phyloP scores from a whole-genome alignment of 2,113 vertebrate genomes.

The Microcebus lehilahytsara region DNA sequence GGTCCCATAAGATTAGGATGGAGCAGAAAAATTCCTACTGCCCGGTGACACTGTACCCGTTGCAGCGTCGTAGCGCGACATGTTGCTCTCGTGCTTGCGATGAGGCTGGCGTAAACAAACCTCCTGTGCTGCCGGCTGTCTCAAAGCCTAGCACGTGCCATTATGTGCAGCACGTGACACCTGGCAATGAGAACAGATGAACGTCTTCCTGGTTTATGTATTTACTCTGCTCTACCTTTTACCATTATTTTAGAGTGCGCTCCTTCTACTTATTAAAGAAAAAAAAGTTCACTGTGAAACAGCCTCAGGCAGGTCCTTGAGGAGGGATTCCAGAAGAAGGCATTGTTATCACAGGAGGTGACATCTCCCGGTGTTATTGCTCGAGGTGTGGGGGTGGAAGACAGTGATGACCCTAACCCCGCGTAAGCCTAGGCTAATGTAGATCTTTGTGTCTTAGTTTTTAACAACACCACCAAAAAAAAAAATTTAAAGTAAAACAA shows the following conservation, averaged over 20 bases:
- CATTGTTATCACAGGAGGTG: background rate
- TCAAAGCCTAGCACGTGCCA: background rate
- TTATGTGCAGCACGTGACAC: background rate
- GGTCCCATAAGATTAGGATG: background rate
- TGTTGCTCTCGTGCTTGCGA: background rate
- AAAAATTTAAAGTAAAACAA: background rate
- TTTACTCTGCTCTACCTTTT: background rate
- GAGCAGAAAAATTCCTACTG: background rate
- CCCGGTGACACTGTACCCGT: background rate
- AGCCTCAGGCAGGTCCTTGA: background rate
- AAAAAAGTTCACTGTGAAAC: background rate
- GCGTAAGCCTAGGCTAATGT: background rate
- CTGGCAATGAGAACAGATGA: background rate
- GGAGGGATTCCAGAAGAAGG: background rate
- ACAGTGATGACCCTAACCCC: background rate
- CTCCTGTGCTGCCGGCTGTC: background rate
- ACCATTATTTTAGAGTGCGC: background rate
- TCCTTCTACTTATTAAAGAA: background rate
- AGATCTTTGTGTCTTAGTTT: background rate
- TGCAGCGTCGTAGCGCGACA: background rate
- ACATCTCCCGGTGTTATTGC: background rate
- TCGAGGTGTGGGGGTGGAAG: background rate
- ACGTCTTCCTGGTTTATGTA: background rate
- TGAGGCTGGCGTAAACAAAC: background rate
- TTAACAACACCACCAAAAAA: background rate